These are phyloP conservation scores for Rhagoletis zephyria DNA, from an alignment of 1,140 invertebrate genomes.

Conservation along the genomic window DNA sequence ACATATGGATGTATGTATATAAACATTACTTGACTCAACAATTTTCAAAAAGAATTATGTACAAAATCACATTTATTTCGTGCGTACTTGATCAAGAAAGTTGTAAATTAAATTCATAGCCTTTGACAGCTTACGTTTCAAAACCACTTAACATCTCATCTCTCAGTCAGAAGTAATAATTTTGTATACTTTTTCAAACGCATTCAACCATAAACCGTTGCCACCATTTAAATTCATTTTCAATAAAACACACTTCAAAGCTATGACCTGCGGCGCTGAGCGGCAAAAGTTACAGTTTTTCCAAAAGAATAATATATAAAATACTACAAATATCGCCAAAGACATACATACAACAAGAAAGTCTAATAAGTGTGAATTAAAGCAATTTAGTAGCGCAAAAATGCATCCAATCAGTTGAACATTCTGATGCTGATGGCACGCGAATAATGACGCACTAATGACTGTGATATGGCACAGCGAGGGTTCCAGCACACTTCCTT, in stretches of 20 bases:
- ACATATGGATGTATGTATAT: too few relatives aligned
- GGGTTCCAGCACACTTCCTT: background rate
- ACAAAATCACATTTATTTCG: too few relatives aligned
- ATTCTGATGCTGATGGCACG: background rate
- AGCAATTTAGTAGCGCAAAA: background rate
- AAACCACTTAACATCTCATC: background rate
- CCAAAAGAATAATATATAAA: background rate
- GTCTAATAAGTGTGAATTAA: background rate
- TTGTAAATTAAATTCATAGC: too few relatives aligned
- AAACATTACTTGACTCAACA: too few relatives aligned
- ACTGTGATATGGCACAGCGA: background rate
- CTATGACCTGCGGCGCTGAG: background rate
- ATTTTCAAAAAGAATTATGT: too few relatives aligned
- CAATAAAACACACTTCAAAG: background rate
- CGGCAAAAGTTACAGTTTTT: background rate
- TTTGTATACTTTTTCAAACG: background rate
- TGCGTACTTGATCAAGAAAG: too few relatives aligned
- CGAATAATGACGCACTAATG: conserved; percentile 23
- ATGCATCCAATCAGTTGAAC: background rate
- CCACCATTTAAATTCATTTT: background rate
- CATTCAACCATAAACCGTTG: background rate
- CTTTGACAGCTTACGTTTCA: too few relatives aligned
- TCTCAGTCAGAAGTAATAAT: background rate
- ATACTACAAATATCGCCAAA: background rate
- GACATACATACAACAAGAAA: too few relatives aligned